Evolutionary conservation across 2,113 vertebrate genomes (phyloP).

Genomic region (Cnemophilus loriae): DNA sequence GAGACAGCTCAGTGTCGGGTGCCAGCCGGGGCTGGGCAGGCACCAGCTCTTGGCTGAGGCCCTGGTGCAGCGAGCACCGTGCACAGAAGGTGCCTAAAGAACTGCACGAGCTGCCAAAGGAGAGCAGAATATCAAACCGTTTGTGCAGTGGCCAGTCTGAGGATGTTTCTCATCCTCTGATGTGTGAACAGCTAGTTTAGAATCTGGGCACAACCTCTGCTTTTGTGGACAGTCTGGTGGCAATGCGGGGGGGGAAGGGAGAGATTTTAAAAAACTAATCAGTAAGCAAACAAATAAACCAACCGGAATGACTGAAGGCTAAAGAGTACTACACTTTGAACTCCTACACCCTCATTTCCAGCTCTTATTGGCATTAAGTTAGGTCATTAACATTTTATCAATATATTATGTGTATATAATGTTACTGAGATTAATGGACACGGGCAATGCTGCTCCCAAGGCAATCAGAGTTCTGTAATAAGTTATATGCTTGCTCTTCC

Average conservation of each 20-base stretch:
- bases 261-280: not conserved
- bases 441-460: not conserved
- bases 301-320: not conserved
- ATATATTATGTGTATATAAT: constrained; percentile 52
- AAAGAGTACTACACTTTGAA: constrained; percentile 27
- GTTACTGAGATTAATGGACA: constrained; percentile 56
- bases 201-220: not conserved
- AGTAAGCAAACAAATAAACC: constrained; percentile 38
- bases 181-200: not conserved
- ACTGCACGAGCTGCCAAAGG: not conserved
- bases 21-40: not conserved
- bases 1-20: not conserved
- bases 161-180: not conserved
- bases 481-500: constrained; percentile 4
- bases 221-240: not conserved
- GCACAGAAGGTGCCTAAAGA: not conserved
- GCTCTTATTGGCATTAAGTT: constrained; percentile 50
- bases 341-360: constrained; percentile 41
- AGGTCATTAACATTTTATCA: constrained; percentile 58
- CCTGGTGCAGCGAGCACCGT: accelerated
- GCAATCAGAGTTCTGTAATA: constrained; percentile 11
- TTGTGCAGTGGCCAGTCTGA: not conserved
- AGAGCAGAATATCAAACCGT: not conserved
- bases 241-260: accelerated
- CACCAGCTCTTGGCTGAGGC: not conserved